Base-by-base conservation (phyloP, 2,797 vertebrate species). In the Pempheris klunzingeri region DNA sequence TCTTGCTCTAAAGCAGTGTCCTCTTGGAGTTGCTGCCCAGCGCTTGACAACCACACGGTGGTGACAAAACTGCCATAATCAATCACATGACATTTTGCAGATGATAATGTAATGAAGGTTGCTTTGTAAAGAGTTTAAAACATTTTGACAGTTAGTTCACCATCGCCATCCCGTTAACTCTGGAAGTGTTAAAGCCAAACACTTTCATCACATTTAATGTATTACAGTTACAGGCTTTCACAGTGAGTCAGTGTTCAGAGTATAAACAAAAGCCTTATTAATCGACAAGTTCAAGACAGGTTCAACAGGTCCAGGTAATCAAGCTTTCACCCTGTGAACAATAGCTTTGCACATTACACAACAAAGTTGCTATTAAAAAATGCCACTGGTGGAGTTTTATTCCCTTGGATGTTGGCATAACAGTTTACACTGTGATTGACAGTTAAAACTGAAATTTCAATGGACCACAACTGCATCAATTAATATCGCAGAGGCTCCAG, bases 401-500 rank as follows among this genome's bases (percentile, higher is more conserved):
- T 74, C 52, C 11, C 46, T 24, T n/a, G 7, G 47, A 73, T 67
- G 41, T 79, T 22, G 14, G 4, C 8, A 75, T 65, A 84, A 57
- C 49, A 39, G 34, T 77, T 88, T 71, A 70, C 39, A 82, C 62
- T 65, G 36, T 80, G 79, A 90, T 53, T 82, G 84, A 80, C 74
- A 44, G 57, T 58, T 78, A 61, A 72, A 88, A 85, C 58, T 66
- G 34, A 74, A 71, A 69, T 83, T 78, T 47, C 85, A 87, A 84
- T 81, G 67, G 52, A 65, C 54, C 55, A 63, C 36, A 65, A 66
- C 67, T 44, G 22, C 72, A 65, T 54, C 75, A 87, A 83, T 91
- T 93, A 86, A 84, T 89, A 91, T 83, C 24, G 17, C 57, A 77
- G 70, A 71, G n/a, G 34, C 53, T 82, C 30, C 68, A n/a, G 58